phyloP scores from a whole-genome alignment of 2,888 invertebrate genomes.

The Parascotia fuliginaria region DNA sequence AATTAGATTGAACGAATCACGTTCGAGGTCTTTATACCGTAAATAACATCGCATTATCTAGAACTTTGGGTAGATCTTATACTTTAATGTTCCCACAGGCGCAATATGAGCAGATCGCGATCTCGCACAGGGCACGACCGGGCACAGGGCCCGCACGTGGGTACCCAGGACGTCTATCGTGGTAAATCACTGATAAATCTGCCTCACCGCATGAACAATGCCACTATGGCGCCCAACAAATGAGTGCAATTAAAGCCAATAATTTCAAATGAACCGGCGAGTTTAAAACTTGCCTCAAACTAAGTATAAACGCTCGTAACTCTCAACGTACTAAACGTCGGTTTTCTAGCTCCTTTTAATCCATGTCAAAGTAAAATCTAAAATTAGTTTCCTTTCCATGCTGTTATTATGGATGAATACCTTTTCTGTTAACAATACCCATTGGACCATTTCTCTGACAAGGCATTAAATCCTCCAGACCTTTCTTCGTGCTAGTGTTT shows the following conservation, averaged over 20 bases:
- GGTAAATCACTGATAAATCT: constrained; percentile 72
- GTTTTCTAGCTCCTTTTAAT: constrained; percentile 28
- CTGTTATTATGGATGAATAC: constrained; percentile 20
- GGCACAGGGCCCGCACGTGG: constrained; percentile 68
- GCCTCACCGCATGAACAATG: constrained; percentile 66
- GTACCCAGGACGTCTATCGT: constrained; percentile 61
- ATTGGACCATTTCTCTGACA: constrained; percentile 51
- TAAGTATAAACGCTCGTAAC: constrained; percentile 24
- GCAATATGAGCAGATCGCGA: constrained; percentile 68
- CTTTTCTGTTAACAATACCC: constrained; percentile 45
- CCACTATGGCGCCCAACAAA: constrained; percentile 66
- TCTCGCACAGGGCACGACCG: constrained; percentile 72
- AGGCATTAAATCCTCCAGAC: constrained; percentile 59
- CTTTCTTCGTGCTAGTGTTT: constrained; percentile 78
- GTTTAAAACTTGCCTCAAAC: constrained; percentile 29
- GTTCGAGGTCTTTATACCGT: constrained; percentile 35
- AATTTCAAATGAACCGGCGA: constrained; percentile 46
- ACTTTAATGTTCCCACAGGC: constrained; percentile 65
- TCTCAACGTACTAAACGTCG: constrained; percentile 10
- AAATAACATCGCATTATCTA: constrained; percentile 28
- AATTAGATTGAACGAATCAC: constrained; percentile 48
- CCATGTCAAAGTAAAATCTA: constrained; percentile 32
- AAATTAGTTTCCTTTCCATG: constrained; percentile 36
- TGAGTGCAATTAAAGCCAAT: constrained; percentile 72
- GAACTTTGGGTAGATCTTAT: constrained; percentile 30